Evolutionary conservation across 2,888 invertebrate genomes (phyloP).

Genomic region (Nephrotoma appendiculata): DNA sequence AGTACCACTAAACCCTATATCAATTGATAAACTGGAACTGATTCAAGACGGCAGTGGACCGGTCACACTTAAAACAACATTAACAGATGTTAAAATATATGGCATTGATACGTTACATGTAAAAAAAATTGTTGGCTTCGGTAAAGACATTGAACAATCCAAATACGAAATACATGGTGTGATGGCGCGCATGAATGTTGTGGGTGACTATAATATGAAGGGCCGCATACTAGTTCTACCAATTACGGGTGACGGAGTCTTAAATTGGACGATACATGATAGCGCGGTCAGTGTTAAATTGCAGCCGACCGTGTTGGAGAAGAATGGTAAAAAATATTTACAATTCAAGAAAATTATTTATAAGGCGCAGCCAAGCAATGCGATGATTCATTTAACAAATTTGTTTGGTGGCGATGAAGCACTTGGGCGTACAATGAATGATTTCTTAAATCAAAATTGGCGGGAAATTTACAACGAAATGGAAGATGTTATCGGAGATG

Average conservation of each 20-base stretch:
- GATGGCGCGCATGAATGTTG: constrained; percentile 32
- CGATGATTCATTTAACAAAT: constrained; percentile 41
- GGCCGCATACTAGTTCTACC: constrained; percentile 44
- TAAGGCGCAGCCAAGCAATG: constrained; percentile 38
- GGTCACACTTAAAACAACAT: neutral
- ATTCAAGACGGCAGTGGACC: neutral
- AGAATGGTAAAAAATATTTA: constrained; percentile 41
- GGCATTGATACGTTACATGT: neutral
- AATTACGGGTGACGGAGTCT: constrained; percentile 42
- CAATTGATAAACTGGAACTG: neutral
- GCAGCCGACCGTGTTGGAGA: constrained; percentile 36
- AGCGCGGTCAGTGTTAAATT: constrained; percentile 40
- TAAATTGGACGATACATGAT: constrained; percentile 46
- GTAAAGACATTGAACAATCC: neutral
- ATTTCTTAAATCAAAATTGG: constrained; percentile 41
- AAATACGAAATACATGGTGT: neutral
- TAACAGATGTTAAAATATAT: neutral
- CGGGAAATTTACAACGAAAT: constrained; percentile 43
- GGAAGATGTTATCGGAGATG: constrained; percentile 27
- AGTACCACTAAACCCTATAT: neutral
- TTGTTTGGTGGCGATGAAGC: constrained; percentile 41
- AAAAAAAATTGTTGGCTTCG: neutral
- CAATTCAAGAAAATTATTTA: constrained; percentile 40
- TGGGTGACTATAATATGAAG: constrained; percentile 44
- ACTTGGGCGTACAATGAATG: constrained; percentile 41